phyloP scores from a whole-genome alignment of 1,140 invertebrate species.

The Paralvinella palmiformis region DNA sequence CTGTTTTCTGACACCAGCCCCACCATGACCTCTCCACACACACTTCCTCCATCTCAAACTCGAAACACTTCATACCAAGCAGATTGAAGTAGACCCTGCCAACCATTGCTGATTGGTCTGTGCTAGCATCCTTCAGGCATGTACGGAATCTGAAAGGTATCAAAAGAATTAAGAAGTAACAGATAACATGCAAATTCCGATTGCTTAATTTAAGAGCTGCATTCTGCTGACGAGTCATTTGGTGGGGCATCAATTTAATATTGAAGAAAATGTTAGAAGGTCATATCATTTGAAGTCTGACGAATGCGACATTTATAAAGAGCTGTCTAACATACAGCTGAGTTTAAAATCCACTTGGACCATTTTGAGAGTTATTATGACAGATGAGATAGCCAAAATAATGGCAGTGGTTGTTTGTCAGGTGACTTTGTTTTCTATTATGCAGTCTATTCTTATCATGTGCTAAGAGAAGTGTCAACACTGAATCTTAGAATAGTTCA shows the following conservation, averaged over 20 bases:
- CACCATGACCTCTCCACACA: constrained; percentile 73
- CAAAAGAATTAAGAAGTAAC: no score
- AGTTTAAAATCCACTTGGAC: not conserved
- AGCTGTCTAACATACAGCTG: not conserved
- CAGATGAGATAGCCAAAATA: not conserved
- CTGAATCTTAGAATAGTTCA: not conserved
- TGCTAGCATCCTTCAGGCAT: constrained; percentile 75
- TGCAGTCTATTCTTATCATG: no score
- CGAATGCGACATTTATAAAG: not conserved
- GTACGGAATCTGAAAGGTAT: constrained; percentile 78
- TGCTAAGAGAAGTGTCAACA: not conserved
- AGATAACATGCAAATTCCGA: not conserved
- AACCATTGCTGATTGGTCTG: constrained; percentile 81
- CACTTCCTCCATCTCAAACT: constrained; percentile 68
- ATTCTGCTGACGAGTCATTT: not conserved
- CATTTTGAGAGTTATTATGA: not conserved
- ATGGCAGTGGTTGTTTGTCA: no score
- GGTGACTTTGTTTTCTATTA: no score
- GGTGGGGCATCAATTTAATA: not conserved
- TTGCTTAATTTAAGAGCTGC: not conserved
- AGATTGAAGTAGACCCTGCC: constrained; percentile 91
- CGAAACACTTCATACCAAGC: constrained; percentile 85
- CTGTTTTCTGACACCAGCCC: constrained; percentile 77
- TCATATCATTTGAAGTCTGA: not conserved
- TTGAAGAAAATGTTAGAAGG: not conserved